Base-by-base conservation (phyloP, 2,888 invertebrate species). In the Drosophila multiciliata region DNA sequence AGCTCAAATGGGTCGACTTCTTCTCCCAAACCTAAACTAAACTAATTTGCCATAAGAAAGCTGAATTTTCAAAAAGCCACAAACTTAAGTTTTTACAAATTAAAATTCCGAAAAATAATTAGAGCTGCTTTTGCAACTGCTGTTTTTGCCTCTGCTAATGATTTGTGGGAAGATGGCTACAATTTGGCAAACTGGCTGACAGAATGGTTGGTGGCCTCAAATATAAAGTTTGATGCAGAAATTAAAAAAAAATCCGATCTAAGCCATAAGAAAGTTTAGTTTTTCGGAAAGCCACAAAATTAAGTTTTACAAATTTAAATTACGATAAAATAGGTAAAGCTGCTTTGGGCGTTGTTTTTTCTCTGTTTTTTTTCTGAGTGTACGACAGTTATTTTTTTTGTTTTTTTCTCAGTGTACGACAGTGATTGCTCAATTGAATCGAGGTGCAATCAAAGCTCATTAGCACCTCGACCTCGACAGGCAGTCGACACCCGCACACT, bases 391-490 rank as follows among this genome's bases (percentile, higher is more conserved):
- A 6, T 29, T 6, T 1, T 20, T 54, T 55, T 26, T 23, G 23
- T 23, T 1, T 20, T 54, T 55, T 26, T 29, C 17, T 11, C 5
- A 26, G 38, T 55, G 58, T 35, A 29, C 26, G 8, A 29, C 4
- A 26, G 35, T 35, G n/a, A 50, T 17, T 49, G 38, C 20, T 29
- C 55, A 48, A 38, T 35, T 57, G 29, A 23, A 8, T 17, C 20
- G 12, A 35, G 23, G 17, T 54, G 32, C 32, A 57, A 54, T 54
- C 59, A 50, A 49, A 74, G 29, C 48, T 62, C 62, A 75, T 75
- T 71, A 75, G 42, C 32, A 55, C 20, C 62, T 38, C 57, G 63
- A 75, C 62, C 66, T 65, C 74, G 60, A 67, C 65, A 49, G 29
- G 54, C 35, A 42, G 35, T 40, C 38, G 65, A 66, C 68, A 59